Evolutionary conservation across 2,888 invertebrate species (phyloP).

Genomic region (Luperina testacea): DNA sequence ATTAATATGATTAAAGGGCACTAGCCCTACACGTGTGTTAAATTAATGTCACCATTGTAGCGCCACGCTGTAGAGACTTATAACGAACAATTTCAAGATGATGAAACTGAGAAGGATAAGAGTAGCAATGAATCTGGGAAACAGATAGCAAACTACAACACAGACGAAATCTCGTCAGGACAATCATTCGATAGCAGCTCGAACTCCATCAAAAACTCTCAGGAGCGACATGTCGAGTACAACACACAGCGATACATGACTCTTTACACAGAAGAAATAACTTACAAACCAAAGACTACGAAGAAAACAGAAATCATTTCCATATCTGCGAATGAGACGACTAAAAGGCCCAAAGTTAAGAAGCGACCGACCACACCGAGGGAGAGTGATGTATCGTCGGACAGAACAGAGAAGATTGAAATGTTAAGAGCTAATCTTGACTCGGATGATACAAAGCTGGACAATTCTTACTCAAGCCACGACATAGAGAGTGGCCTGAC

Average conservation of each 20-base stretch:
- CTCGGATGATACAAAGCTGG: background rate
- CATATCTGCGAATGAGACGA: background rate
- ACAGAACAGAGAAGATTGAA: background rate
- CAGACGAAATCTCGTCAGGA: background rate
- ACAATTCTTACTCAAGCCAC: background rate
- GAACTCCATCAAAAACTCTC: conserved; percentile 29
- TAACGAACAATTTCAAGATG: background rate
- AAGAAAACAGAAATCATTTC: conserved; percentile 8
- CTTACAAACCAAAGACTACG: background rate
- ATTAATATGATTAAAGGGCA: too few relatives aligned
- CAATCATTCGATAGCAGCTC: conserved; percentile 26
- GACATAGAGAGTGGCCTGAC: background rate
- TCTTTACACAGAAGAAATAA: conserved; percentile 17
- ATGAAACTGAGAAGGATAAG: background rate
- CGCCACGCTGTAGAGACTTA: too few relatives aligned
- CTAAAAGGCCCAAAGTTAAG: background rate
- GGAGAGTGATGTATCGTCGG: background rate
- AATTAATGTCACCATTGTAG: too few relatives aligned
- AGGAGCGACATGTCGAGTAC: background rate
- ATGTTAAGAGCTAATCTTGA: background rate
- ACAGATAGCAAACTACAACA: background rate
- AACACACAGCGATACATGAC: conserved; percentile 25
- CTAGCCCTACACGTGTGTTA: too few relatives aligned
- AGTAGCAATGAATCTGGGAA: background rate
- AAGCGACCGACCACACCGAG: background rate